Base-by-base conservation (phyloP, 2,888 invertebrate species). In the Ophion ventricosus region DNA sequence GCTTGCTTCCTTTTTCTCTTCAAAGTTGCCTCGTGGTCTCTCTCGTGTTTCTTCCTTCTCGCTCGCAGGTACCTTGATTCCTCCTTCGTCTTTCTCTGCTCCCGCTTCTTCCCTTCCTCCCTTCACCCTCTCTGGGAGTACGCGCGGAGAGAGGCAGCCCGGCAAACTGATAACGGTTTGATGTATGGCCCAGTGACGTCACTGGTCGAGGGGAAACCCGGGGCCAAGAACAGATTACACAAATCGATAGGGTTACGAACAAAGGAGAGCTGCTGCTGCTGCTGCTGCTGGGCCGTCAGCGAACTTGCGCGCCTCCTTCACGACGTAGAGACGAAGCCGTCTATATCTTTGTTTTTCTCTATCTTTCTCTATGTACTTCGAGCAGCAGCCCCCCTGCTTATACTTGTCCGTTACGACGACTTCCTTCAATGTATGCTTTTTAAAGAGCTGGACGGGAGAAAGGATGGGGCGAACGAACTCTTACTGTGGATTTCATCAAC, bases 91-190 rank as follows among this genome's bases (percentile, higher is more conserved):
- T 49, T 17, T 49, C 49, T 49, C 49, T 49, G 14, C 49, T 17
- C 49, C 17, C 17, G 14, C 29, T 70, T 72, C 78, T 67, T 66
- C 66, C 61, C 72, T 76, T 82, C 76, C 80, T 76, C 49, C 43
- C 25, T 63, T 59, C 66, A 76, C 79, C 76, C 76, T 80, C 82
- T 74, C 75, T 75, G 35, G 83, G 40, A 77, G 70, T 70, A 77
- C 49, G 49, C 49, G 63, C 69, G 17, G 77, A 80, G 77, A 74
- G 90, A 87, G 88, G 86, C 87, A 85, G 86, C 88, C 89, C 88
- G 84, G 88, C 86, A 85, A 88, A 91, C 92, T 92, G 93, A 93
- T 93, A 93, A 93, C 90, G 92, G 88, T 92, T 93, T 93, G 93
- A 93, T 93, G 92, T 92, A 93, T 92, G 84, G 85, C 85, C 82